phyloP scores from a whole-genome alignment of 2,797 vertebrate species.

The Hephaestus fuliginosus region DNA sequence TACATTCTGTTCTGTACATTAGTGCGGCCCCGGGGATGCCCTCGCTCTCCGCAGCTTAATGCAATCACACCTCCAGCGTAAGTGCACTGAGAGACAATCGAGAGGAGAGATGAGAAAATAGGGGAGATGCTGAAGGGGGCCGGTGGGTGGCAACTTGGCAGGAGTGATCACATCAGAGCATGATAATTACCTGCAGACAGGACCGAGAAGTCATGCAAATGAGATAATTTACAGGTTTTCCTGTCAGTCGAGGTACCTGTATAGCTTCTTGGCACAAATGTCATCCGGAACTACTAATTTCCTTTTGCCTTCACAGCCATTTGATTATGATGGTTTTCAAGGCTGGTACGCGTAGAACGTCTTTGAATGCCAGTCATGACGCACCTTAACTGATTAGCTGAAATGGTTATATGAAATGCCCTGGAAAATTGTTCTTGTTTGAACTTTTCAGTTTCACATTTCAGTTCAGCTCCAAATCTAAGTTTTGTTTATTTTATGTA shows the following conservation, averaged over 20 bases:
- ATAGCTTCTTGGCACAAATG: slow-evolving; percentile 31
- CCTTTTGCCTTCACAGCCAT: neutral
- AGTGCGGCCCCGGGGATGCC: slow-evolving; percentile 69
- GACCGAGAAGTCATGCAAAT: slow-evolving; percentile 57
- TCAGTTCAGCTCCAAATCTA: neutral
- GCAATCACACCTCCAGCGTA: slow-evolving; percentile 72
- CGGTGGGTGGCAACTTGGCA: slow-evolving; percentile 59
- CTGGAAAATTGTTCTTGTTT: neutral
- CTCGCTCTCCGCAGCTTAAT: slow-evolving; percentile 64
- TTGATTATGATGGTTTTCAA: slow-evolving; percentile 5
- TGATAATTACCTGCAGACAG: slow-evolving; percentile 62
- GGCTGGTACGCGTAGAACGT: neutral
- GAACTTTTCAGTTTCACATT: neutral
- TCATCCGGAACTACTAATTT: slow-evolving; percentile 34
- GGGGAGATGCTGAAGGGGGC: slow-evolving; percentile 31
- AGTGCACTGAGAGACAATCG: slow-evolving; percentile 54
- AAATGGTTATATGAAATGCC: neutral
- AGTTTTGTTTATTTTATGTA: slow-evolving; percentile 10
- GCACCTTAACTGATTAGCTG: neutral
- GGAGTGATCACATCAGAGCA: slow-evolving; percentile 65
- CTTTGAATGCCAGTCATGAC: neutral
- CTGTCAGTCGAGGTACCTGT: slow-evolving; percentile 19
- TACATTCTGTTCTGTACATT: slow-evolving; percentile 80
- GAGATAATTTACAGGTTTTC: slow-evolving; percentile 52
- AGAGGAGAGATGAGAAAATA: slow-evolving; percentile 36